Evolutionary conservation across 2,797 vertebrate species (phyloP).

Genomic region (Oceanodroma leucorhoa): DNA sequence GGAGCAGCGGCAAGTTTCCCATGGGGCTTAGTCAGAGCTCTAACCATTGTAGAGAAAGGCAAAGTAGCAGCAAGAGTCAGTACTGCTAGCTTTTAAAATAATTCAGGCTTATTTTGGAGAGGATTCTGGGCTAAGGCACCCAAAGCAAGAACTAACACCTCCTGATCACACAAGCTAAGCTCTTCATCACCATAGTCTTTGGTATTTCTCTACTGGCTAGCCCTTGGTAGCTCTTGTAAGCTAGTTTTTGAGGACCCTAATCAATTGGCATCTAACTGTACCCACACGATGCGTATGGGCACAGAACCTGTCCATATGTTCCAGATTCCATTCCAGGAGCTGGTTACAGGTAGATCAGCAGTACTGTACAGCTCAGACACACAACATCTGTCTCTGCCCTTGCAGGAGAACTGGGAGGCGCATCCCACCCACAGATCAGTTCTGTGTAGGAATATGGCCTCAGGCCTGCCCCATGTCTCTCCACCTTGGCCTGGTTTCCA

Average conservation of each 20-base stretch:
- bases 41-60: not conserved
- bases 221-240: not conserved
- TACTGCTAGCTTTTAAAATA: not conserved
- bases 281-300: fast-evolving
- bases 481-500: not conserved
- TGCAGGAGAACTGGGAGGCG: not conserved
- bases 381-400: not conserved
- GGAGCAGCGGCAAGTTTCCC: not conserved
- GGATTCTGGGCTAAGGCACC: not conserved
- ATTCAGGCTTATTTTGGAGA: not conserved
- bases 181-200: not conserved
- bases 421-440: not conserved
- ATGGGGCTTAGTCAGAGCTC: not conserved
- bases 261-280: not conserved
- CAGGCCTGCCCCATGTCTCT: not conserved
- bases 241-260: not conserved
- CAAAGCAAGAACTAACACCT: not conserved
- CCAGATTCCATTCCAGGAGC: not conserved
- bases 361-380: not conserved
- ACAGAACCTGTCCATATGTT: not conserved
- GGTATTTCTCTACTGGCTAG: not conserved
- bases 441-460: not conserved
- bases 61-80: not conserved
- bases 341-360: not conserved
- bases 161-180: not conserved